A percentile compares a stretch with the other conserved stretches of the same genome.
Conservation (phyloP, 2,888 invertebrate species). For the Pogonocherus hispidulus region DNA sequence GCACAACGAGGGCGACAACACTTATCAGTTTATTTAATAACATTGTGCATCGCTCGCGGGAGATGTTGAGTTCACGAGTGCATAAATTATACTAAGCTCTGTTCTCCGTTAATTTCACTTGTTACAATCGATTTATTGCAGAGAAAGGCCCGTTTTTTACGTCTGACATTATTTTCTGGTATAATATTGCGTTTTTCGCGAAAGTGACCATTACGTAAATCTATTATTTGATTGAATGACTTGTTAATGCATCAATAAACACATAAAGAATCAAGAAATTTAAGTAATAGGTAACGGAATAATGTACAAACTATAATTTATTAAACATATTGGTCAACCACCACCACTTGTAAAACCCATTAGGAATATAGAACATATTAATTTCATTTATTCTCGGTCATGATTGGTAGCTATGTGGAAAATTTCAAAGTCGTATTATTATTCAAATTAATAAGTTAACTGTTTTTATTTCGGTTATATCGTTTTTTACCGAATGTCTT, state of each 20-base stretch:
- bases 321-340: constrained; percentile 47
- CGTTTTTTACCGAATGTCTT: too few species aligned
- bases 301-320: constrained; percentile 39
- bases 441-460: too few species aligned
- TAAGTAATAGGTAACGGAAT: constrained; percentile 43
- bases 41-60: constrained; percentile 53
- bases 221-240: constrained; percentile 59
- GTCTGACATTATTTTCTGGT: constrained; percentile 57
- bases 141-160: constrained; percentile 61
- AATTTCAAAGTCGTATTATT: too few species aligned
- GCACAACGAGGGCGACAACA: constrained; percentile 43
- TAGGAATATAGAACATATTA: constrained; percentile 10
- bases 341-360: constrained; percentile 19
- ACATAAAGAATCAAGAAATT: constrained; percentile 36
- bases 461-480: too few species aligned
- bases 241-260: constrained; percentile 53
- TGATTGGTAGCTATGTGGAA: too few species aligned
- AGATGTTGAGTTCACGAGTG: constrained; percentile 50
- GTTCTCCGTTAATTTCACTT: constrained; percentile 60
- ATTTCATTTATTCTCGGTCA: background rate
- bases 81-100: constrained; percentile 57
- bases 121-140: constrained; percentile 60
- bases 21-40: constrained; percentile 48
- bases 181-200: constrained; percentile 61
- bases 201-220: constrained; percentile 61